Evolutionary conservation across 2,888 invertebrate genomes (phyloP).

Genomic region (Phragmatobia fuliginosa): DNA sequence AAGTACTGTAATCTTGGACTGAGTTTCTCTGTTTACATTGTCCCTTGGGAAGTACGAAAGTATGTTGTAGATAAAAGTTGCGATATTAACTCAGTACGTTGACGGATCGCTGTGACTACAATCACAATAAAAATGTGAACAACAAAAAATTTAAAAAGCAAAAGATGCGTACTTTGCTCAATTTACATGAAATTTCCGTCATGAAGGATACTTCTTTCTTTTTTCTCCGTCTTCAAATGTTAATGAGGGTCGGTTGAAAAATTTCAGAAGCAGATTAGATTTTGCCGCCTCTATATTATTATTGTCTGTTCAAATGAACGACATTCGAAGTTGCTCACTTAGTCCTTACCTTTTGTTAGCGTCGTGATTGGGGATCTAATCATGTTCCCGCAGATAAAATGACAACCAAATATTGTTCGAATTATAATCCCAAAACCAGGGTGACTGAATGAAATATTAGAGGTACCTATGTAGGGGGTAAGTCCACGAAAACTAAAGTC

Average conservation of each 20-base stretch:
- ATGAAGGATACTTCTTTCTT: conserved; percentile 74
- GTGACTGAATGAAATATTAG: conserved; percentile 24
- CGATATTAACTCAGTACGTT: conserved; percentile 56
- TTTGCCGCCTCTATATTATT: conserved; percentile 66
- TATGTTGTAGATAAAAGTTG: conserved; percentile 36
- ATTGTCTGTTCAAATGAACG: conserved; percentile 64
- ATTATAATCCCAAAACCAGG: conserved; percentile 12
- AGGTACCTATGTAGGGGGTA: conserved; percentile 22
- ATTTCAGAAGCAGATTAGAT: conserved; percentile 77
- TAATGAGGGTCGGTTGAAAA: conserved; percentile 79
- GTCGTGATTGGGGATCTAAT: conserved; percentile 36
- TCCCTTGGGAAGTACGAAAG: conserved; percentile 18
- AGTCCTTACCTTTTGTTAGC: conserved; percentile 39
- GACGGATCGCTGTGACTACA: conserved; percentile 59
- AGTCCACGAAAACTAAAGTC: no score
- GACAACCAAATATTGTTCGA: conserved; percentile 3
- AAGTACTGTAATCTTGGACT: not conserved
- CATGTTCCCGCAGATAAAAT: conserved; percentile 27
- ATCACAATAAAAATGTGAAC: conserved; percentile 64
- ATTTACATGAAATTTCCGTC: conserved; percentile 82
- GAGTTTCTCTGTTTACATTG: conserved; percentile 7
- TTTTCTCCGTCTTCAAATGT: conserved; percentile 74
- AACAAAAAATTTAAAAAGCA: conserved; percentile 71
- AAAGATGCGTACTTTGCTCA: conserved; percentile 69
- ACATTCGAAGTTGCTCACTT: conserved; percentile 56